Percentiles rank a stretch among this genome's conserved stretches.
These are phyloP conservation scores for Thymallus thymallus DNA, from an alignment of 2,113 vertebrate species.

Conservation along the genomic window DNA sequence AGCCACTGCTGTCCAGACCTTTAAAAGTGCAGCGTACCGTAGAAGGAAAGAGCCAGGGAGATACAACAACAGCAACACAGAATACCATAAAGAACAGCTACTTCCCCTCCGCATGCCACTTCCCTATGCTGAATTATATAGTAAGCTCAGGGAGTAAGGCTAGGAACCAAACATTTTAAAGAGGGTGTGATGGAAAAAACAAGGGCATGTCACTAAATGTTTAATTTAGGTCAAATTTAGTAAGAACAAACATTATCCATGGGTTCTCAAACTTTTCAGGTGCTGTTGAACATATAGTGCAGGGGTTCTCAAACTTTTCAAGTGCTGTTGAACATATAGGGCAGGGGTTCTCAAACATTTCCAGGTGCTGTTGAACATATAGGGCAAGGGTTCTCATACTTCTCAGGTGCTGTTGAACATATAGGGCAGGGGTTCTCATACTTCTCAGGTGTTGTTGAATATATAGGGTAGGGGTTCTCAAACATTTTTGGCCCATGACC, in stretches of 20 bases:
- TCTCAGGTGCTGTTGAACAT: neutral
- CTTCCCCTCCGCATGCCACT: conserved; percentile 34
- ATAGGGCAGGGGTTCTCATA: too few relatives aligned
- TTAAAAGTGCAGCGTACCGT: conserved; percentile 63
- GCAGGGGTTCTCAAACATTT: too few relatives aligned
- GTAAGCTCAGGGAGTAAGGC: conserved; percentile 23
- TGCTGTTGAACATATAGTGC: neutral
- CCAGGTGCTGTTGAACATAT: too few relatives aligned
- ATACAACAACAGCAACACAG: conserved; percentile 13
- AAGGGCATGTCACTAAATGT: conserved; percentile 17
- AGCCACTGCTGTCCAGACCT: conserved; percentile 68
- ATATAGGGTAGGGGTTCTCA: too few relatives aligned
- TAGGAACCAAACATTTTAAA: neutral
- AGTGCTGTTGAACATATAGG: neutral
- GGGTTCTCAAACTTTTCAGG: neutral
- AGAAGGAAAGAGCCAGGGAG: neutral
- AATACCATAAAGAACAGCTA: conserved; percentile 39
- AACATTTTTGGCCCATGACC: too few relatives aligned
- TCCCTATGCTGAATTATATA: neutral
- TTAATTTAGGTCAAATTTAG: conserved; percentile 41
- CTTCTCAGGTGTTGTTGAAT: too few relatives aligned
- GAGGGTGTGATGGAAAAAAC: too few relatives aligned
- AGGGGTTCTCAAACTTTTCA: neutral
- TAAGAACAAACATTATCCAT: too few relatives aligned
- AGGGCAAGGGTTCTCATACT: neutral